Conservation (phyloP, 2,888 invertebrate genomes). For the Nomada fucata region DNA sequence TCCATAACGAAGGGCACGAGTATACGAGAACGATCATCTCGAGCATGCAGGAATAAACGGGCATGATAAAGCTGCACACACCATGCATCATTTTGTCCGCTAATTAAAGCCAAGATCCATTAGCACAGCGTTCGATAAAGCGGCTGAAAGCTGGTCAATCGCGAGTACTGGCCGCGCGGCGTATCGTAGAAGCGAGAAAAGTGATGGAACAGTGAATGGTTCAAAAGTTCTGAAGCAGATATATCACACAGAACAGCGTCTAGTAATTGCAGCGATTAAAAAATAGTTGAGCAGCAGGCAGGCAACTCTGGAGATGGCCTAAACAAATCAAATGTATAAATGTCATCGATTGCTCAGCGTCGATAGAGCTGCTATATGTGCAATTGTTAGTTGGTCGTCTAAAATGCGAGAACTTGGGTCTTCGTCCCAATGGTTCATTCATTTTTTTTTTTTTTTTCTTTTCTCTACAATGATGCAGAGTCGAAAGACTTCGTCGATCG, state of each 20-base stretch:
- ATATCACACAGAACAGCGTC: conserved; percentile 34
- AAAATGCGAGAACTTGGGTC: conserved; percentile 20
- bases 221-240: conserved; percentile 24
- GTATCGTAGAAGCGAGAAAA: conserved; percentile 4
- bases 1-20: conserved; percentile 1
- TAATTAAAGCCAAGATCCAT: conserved; percentile 36
- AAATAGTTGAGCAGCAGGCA: conserved; percentile 72
- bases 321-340: conserved; percentile 77
- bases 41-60: conserved; percentile 37
- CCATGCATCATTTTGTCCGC: conserved; percentile 57
- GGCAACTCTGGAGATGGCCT: conserved; percentile 85
- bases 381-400: conserved; percentile 59
- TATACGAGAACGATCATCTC: conserved; percentile 19
- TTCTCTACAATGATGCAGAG: conserved; percentile 70
- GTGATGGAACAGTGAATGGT: conserved; percentile 6
- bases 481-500: conserved; percentile 48
- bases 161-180: conserved; percentile 21
- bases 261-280: conserved; percentile 35
- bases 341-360: conserved; percentile 80
- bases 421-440: conserved; percentile 57
- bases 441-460: background rate
- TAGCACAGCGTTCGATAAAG: conserved; percentile 29
- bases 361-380: conserved; percentile 76
- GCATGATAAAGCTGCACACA: conserved; percentile 31
- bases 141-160: conserved; percentile 28